Conservation (phyloP, 1,140 invertebrate genomes). For the Cataglyphis hispanica region DNA sequence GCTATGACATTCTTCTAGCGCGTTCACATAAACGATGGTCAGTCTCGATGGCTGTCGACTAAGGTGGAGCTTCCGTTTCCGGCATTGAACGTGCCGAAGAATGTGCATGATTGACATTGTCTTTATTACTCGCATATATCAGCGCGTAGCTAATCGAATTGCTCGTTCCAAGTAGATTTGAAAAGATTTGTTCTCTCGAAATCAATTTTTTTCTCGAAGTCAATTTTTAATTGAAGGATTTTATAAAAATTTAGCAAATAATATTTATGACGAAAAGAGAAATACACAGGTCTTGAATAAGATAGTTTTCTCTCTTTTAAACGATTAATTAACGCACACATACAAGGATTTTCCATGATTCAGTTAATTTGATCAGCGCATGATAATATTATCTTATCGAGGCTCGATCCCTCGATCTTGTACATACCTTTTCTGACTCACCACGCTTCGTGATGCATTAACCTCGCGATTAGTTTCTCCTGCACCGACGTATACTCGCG, state of each 20-base stretch:
- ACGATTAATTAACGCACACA: neutral
- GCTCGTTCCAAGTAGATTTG: neutral
- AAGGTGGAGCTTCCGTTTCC: conserved; percentile 85
- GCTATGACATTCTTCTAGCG: conserved; percentile 64
- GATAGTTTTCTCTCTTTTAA: neutral
- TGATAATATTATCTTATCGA: neutral
- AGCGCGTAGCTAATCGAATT: neutral
- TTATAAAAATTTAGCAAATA: neutral
- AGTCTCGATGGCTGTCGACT: conserved; percentile 55
- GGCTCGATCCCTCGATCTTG: neutral
- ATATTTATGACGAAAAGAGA: neutral
- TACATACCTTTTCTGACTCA: neutral
- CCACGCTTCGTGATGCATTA: neutral
- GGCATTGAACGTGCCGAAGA: conserved; percentile 80
- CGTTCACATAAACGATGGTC: conserved; percentile 60
- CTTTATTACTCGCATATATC: conserved; percentile 36
- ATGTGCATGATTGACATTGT: conserved; percentile 71
- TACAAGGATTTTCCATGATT: neutral
- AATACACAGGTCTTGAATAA: neutral
- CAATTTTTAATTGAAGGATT: neutral
- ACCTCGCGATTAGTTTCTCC: conserved; percentile 15
- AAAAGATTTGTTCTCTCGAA: neutral
- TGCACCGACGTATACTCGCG: neutral
- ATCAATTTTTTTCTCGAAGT: neutral
- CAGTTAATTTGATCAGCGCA: neutral